These are phyloP conservation scores for Leptodactylus fuscus DNA, from an alignment of 2,113 vertebrate species.

Conservation along the genomic window DNA sequence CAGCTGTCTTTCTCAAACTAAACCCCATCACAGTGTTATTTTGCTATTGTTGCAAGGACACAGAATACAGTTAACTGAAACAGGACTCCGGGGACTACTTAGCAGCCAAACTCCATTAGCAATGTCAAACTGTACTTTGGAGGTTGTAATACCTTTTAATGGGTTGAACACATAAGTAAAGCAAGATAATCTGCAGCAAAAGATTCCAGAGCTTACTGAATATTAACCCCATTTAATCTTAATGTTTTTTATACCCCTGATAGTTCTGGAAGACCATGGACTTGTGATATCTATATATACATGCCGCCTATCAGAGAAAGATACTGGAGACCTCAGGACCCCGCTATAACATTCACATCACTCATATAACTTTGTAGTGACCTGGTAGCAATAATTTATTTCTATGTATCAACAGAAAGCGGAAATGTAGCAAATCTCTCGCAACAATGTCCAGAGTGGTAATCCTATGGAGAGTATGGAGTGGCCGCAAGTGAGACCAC, in stretches of 20 bases:
- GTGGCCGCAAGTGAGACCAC: no score
- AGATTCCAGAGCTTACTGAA: constrained; percentile 17
- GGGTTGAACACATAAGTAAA: constrained; percentile 18
- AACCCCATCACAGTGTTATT: constrained; percentile 12
- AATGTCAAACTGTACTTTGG: constrained; percentile 47
- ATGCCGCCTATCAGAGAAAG: neutral
- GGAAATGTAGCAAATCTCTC: neutral
- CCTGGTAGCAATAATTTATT: neutral
- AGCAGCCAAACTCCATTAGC: constrained; percentile 50
- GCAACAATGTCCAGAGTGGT: neutral
- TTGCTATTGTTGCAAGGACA: constrained; percentile 38
- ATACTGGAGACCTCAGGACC: neutral
- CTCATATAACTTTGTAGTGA: neutral
- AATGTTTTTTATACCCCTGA: constrained; percentile 5
- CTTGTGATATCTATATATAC: neutral
- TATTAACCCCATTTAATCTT: constrained; percentile 32
- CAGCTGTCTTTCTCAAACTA: neutral
- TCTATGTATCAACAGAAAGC: neutral
- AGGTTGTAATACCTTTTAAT: constrained; percentile 40
- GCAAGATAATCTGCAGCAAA: constrained; percentile 30
- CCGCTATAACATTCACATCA: no score
- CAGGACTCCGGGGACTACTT: constrained; percentile 43
- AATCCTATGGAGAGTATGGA: no score
- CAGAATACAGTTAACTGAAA: constrained; percentile 41
- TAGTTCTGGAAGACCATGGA: neutral